A percentile compares a stretch with the other conserved stretches of the same genome.
Evolutionary conservation across 2,888 invertebrate genomes (phyloP).

Genomic region (Tenthredo scrophulariae): DNA sequence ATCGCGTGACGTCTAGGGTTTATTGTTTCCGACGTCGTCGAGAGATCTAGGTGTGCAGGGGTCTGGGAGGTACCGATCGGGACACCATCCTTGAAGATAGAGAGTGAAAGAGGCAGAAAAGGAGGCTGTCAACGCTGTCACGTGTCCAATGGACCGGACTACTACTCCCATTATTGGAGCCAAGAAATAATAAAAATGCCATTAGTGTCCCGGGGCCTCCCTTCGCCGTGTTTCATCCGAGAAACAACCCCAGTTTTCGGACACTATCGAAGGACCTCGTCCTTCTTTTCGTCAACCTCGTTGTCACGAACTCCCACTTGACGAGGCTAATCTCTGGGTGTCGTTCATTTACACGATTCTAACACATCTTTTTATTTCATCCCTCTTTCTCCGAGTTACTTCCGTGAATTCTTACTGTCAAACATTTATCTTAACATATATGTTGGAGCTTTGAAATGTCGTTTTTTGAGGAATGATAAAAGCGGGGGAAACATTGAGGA

Average conservation of each 20-base stretch:
- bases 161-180: constrained; percentile 67
- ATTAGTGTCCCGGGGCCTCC: constrained; percentile 73
- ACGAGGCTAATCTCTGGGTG: constrained; percentile 70
- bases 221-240: constrained; percentile 47
- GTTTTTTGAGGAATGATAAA: not conserved
- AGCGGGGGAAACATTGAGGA: not conserved
- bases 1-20: constrained; percentile 49
- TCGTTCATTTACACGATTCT: constrained; percentile 22
- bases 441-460: not conserved
- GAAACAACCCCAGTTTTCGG: constrained; percentile 52
- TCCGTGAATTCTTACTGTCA: not conserved
- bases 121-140: constrained; percentile 74
- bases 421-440: not conserved
- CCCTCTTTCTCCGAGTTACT: not conserved
- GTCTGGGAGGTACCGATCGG: not conserved
- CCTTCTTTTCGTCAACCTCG: constrained; percentile 44
- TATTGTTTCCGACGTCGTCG: constrained; percentile 51
- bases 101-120: constrained; percentile 12
- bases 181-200: constrained; percentile 78
- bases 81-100: constrained; percentile 20
- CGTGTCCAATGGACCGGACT: constrained; percentile 74
- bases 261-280: constrained; percentile 37
- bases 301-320: constrained; percentile 66
- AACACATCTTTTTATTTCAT: not conserved
- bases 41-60: constrained; percentile 48